A percentile compares a stretch with the other conserved stretches of the same genome.
Evolutionary conservation across 2,797 vertebrate species (phyloP).

Genomic region (Eupleurogrammus muticus): DNA sequence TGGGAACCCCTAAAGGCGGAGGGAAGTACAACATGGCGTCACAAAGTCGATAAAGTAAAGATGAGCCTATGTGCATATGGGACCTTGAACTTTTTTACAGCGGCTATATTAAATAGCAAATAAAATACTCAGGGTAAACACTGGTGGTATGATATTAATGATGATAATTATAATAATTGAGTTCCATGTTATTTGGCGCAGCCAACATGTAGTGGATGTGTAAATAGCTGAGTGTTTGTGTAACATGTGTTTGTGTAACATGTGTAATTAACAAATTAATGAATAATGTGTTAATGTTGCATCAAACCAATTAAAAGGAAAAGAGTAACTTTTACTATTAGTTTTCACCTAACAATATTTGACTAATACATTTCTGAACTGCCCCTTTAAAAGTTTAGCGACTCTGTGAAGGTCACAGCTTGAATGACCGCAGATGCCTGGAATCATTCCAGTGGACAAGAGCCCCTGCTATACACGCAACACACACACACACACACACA

Average conservation of each 20-base stretch:
- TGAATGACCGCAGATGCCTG: slow-evolving; percentile 30
- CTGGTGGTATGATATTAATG: too few species aligned
- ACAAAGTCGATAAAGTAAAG: too few species aligned
- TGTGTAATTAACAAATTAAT: neutral
- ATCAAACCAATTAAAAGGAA: too few species aligned
- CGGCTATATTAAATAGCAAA: too few species aligned
- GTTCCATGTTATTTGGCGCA: too few species aligned
- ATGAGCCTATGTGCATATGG: too few species aligned
- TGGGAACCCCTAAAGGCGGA: too few species aligned
- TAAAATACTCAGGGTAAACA: too few species aligned
- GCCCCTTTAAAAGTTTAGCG: slow-evolving; percentile 26
- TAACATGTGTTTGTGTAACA: neutral
- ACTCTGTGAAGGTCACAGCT: slow-evolving; percentile 43
- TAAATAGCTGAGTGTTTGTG: neutral
- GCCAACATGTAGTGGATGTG: neutral
- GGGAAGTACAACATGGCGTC: too few species aligned
- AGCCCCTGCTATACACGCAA: slow-evolving; percentile 2
- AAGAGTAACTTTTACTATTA: neutral
- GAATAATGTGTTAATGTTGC: neutral
- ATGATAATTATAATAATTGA: too few species aligned
- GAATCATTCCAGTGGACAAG: slow-evolving; percentile 29
- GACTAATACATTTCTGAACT: slow-evolving; percentile 16
- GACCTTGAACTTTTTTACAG: too few species aligned
- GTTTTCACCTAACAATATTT: neutral
- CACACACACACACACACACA: neutral